phyloP scores from a whole-genome alignment of 2,113 vertebrate species.

The Alaudala cheleensis region DNA sequence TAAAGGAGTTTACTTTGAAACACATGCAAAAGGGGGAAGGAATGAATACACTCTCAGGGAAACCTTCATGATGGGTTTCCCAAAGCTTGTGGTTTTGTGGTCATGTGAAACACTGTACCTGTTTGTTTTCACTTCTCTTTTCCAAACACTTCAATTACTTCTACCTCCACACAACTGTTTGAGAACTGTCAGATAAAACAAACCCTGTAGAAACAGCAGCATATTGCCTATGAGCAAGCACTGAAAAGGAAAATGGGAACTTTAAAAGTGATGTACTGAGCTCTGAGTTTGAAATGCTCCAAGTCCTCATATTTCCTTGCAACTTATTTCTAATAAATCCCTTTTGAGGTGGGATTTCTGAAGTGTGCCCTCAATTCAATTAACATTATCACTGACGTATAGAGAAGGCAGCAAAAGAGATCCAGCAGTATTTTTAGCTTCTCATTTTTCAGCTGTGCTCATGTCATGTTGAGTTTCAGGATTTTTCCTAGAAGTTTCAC shows the following conservation, averaged over 20 bases:
- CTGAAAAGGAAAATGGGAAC: not conserved
- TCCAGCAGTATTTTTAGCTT: not conserved
- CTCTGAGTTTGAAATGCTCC: not conserved
- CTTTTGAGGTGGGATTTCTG: not conserved
- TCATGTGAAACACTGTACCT: not conserved
- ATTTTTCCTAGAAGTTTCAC: not conserved
- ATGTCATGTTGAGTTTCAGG: not conserved
- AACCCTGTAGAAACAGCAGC: not conserved
- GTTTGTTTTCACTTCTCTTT: not conserved
- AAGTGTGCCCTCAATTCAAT: not conserved
- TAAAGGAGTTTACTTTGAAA: not conserved
- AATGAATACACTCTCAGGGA: not conserved
- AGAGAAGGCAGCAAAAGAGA: not conserved
- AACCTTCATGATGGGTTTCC: not conserved
- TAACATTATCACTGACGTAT: not conserved
- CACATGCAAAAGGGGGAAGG: not conserved
- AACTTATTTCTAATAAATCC: not conserved
- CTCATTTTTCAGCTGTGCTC: not conserved
- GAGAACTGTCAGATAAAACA: not conserved
- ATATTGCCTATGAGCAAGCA: not conserved
- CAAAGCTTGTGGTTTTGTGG: not conserved
- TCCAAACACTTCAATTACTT: not conserved
- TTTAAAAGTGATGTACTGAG: not conserved
- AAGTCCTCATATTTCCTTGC: not conserved
- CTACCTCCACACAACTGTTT: not conserved